Evolutionary conservation across 2,888 invertebrate genomes (phyloP).

Genomic region (Volucella inanis): DNA sequence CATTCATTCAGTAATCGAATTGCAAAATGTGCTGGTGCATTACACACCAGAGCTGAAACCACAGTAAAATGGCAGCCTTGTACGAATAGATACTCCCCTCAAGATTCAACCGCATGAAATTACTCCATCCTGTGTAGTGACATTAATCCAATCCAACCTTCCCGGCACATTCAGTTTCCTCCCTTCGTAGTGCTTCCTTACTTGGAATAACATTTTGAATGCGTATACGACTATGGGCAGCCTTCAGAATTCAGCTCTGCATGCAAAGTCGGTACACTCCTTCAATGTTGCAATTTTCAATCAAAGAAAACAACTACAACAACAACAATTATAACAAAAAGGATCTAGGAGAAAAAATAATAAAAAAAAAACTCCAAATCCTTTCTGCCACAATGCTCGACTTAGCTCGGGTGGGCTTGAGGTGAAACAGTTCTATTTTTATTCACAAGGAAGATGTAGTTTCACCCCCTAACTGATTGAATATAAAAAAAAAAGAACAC

Average conservation of each 20-base stretch:
- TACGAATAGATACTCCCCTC: conserved; percentile 13
- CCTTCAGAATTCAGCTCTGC: neutral
- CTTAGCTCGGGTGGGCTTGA: conserved; percentile 40
- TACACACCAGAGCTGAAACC: conserved; percentile 30
- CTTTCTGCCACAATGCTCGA: conserved; percentile 48
- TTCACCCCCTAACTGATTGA: conserved; percentile 3
- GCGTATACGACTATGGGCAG: neutral
- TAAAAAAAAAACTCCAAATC: conserved; percentile 39
- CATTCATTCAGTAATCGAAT: conserved; percentile 55
- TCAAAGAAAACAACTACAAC: conserved; percentile 1
- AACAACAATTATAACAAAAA: neutral
- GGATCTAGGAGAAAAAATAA: neutral
- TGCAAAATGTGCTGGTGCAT: conserved; percentile 10
- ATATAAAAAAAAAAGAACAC: conserved; percentile 16
- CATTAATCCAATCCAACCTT: conserved; percentile 52
- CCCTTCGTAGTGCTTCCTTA: neutral
- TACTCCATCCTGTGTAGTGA: conserved; percentile 60
- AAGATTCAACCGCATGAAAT: conserved; percentile 53
- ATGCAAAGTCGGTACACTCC: conserved; percentile 8
- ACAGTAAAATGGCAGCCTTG: conserved; percentile 36
- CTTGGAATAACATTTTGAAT: neutral
- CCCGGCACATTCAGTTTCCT: neutral
- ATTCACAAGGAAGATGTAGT: conserved; percentile 32
- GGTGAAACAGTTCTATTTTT: conserved; percentile 57
- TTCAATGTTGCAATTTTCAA: conserved; percentile 44